Evolutionary conservation across 2,113 vertebrate species (phyloP).

Genomic region (Heteronetta atricapilla): DNA sequence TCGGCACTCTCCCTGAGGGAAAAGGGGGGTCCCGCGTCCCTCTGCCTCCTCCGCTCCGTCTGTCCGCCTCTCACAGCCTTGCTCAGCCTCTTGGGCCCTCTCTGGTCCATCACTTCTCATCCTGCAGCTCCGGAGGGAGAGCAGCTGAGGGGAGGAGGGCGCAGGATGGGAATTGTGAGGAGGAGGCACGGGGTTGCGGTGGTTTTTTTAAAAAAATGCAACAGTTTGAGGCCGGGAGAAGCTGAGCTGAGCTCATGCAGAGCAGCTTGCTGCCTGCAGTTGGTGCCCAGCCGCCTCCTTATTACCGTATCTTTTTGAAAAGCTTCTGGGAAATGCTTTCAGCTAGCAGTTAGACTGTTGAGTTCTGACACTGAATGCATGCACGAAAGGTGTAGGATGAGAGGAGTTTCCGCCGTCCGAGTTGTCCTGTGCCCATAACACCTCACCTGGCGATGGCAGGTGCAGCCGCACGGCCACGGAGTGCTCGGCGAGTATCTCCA

Average conservation of each 20-base stretch:
- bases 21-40: no score
- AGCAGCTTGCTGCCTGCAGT: not conserved
- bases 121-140: not conserved
- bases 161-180: no score
- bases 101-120: not conserved
- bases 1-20: no score
- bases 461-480: not conserved
- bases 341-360: not conserved
- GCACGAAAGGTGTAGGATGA: no score
- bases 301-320: no score
- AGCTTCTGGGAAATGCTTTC: not conserved
- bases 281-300: not conserved
- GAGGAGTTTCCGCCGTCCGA: not conserved
- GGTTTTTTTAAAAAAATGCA: no score
- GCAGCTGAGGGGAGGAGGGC: not conserved
- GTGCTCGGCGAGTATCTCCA: accelerated
- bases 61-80: not conserved
- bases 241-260: not conserved
- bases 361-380: accelerated
- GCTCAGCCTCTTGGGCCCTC: not conserved
- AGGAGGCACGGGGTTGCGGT: not conserved
- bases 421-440: no score
- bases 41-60: no score
- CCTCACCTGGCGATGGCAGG: not conserved
- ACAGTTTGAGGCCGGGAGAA: not conserved